Conservation (phyloP, 2,113 vertebrate genomes). For the Sterrhoptilus dennistouni region DNA sequence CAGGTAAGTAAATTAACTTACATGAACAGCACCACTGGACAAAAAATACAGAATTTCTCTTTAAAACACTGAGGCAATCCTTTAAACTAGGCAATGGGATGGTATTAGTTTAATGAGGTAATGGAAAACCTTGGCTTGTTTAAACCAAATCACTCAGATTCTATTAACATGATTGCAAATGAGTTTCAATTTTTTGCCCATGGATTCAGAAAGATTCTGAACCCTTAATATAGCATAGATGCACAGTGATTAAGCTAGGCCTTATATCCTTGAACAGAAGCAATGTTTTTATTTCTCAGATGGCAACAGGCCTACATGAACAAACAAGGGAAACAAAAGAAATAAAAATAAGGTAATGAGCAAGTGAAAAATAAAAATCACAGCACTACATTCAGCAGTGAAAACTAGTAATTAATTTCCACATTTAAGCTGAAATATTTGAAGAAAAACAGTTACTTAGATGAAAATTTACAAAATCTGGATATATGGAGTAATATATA, state of each 20-base stretch:
- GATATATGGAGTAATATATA: background rate
- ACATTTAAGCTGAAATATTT: conserved; percentile 56
- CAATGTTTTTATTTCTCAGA: conserved; percentile 70
- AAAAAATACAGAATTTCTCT: conserved; percentile 31
- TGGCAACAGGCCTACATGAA: conserved; percentile 68
- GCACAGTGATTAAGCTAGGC: conserved; percentile 75
- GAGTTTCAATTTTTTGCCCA: conserved; percentile 67
- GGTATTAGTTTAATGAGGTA: conserved; percentile 22
- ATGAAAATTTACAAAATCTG: conserved; percentile 7
- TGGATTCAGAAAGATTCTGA: conserved; percentile 69
- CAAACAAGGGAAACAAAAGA: conserved; percentile 76
- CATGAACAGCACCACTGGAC: conserved; percentile 6
- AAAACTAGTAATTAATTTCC: conserved; percentile 63
- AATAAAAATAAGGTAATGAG: conserved; percentile 74
- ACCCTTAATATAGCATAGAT: conserved; percentile 62
- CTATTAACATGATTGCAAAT: conserved; percentile 10
- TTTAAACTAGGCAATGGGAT: conserved; percentile 20
- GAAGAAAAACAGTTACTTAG: conserved; percentile 46
- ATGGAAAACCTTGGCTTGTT: conserved; percentile 72
- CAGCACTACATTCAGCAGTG: conserved; percentile 71
- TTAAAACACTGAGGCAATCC: conserved; percentile 29
- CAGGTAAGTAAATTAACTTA: conserved; percentile 13
- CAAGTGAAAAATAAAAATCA: conserved; percentile 73
- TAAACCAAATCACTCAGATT: conserved; percentile 35
- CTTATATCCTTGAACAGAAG: conserved; percentile 99